phyloP scores from a whole-genome alignment of 1,140 invertebrate species.

The Leptoteleia sp. region DNA sequence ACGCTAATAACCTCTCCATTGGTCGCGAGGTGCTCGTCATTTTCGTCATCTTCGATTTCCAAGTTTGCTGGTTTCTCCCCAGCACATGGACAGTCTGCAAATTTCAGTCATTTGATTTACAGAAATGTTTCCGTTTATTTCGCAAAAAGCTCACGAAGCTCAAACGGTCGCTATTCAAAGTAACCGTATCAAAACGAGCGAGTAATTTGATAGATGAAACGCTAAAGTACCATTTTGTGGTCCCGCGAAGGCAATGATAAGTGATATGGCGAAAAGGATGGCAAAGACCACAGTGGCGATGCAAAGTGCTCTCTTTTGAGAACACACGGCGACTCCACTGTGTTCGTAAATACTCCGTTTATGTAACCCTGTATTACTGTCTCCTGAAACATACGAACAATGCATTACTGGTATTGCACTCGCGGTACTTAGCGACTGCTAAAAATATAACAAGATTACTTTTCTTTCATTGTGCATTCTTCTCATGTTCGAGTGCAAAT shows the following conservation, averaged over 20 bases:
- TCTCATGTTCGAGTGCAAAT: no score
- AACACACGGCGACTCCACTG: slow-evolving; percentile 92
- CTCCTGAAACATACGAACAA: slow-evolving; percentile 82
- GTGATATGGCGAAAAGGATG: slow-evolving; percentile 89
- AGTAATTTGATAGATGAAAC: not conserved
- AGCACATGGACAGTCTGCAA: slow-evolving; percentile 86
- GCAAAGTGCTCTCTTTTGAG: slow-evolving; percentile 90
- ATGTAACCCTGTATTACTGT: slow-evolving; percentile 85
- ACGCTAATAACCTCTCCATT: slow-evolving; percentile 82
- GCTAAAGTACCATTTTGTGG: slow-evolving; percentile 85
- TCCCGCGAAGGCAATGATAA: slow-evolving; percentile 94
- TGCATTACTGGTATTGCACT: no score
- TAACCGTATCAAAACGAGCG: no score
- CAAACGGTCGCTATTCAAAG: no score
- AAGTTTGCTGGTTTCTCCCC: slow-evolving; percentile 85
- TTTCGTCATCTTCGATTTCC: slow-evolving; percentile 84
- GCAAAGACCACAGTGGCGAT: slow-evolving; percentile 89
- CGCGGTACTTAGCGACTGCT: no score
- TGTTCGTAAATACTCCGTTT: slow-evolving; percentile 89
- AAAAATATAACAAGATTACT: no score
- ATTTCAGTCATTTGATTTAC: no score
- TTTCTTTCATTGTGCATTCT: no score
- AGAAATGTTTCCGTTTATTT: no score
- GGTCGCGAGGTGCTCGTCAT: slow-evolving; percentile 86
- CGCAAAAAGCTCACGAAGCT: no score